A percentile compares a stretch with the other conserved stretches of the same genome.
Evolutionary conservation across 2,113 vertebrate species (phyloP).

Genomic region (Edolisoma coerulescens): DNA sequence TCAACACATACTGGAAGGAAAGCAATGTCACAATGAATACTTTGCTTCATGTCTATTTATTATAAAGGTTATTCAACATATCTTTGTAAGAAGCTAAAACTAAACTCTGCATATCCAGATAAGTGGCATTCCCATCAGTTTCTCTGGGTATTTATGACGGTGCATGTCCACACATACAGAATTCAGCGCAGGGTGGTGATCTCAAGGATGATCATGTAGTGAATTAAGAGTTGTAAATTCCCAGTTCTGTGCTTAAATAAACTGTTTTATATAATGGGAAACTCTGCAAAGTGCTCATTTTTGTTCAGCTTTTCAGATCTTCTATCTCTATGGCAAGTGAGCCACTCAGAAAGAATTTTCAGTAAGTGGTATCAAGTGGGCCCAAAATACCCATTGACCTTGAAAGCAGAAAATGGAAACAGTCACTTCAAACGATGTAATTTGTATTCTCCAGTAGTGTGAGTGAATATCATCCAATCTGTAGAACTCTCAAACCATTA

Average conservation of each 20-base stretch:
- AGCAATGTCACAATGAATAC: neutral
- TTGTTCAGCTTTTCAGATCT: neutral
- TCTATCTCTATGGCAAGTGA: neutral
- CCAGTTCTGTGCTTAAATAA: neutral
- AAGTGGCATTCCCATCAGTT: neutral
- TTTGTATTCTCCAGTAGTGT: constrained; percentile 17
- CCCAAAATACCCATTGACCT: constrained; percentile 46
- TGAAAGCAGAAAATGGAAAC: constrained; percentile 41
- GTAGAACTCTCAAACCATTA: constrained; percentile 21
- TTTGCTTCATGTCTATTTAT: neutral
- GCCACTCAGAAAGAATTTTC: constrained; percentile 21
- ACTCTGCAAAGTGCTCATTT: neutral
- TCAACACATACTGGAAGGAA: neutral
- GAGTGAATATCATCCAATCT: constrained; percentile 20
- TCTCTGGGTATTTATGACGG: neutral
- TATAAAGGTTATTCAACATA: neutral
- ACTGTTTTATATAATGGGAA: neutral
- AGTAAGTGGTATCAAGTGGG: constrained; percentile 49
- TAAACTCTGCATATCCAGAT: neutral
- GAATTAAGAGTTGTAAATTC: neutral
- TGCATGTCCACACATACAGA: neutral
- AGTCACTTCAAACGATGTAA: neutral
- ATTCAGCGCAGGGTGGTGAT: neutral
- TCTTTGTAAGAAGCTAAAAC: neutral
- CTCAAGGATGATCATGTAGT: neutral